Evolutionary conservation across 2,113 vertebrate species (phyloP).

Genomic region (Anser cygnoides): DNA sequence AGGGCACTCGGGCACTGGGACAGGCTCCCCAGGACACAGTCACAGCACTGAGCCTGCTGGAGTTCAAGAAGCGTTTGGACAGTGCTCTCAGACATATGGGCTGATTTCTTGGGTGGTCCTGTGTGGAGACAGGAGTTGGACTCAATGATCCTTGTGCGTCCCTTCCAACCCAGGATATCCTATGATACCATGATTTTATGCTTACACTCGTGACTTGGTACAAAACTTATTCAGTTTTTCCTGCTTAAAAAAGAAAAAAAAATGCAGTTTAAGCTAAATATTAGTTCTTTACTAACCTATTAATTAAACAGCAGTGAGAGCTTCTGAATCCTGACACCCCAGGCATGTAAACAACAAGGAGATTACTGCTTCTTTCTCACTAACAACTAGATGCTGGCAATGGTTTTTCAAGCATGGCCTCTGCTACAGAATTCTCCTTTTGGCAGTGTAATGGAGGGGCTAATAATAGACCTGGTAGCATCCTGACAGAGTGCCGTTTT

Average conservation of each 20-base stretch:
- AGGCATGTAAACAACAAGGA: neutral
- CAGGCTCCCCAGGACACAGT: too few relatives aligned
- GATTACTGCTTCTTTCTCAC: neutral
- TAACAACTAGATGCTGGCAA: neutral
- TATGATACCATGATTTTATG: neutral
- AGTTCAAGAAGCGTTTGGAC: too few relatives aligned
- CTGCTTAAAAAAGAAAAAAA: neutral
- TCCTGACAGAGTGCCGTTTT: neutral
- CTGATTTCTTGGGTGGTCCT: too few relatives aligned
- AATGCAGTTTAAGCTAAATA: neutral
- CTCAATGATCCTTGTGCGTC: too few relatives aligned
- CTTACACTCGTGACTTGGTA: neutral
- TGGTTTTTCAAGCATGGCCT: neutral
- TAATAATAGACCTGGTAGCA: neutral
- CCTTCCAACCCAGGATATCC: too few relatives aligned
- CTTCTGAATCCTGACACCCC: neutral
- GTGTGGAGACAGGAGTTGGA: too few relatives aligned
- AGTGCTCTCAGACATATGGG: too few relatives aligned
- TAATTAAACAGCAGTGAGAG: neutral
- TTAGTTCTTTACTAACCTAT: neutral
- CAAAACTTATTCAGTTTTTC: neutral
- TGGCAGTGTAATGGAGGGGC: neutral
- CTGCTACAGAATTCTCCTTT: neutral
- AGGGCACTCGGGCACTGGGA: too few relatives aligned
- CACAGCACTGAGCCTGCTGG: too few relatives aligned